Evolutionary conservation across 2,888 invertebrate species (phyloP).

Genomic region (Drosophila buzzatii): DNA sequence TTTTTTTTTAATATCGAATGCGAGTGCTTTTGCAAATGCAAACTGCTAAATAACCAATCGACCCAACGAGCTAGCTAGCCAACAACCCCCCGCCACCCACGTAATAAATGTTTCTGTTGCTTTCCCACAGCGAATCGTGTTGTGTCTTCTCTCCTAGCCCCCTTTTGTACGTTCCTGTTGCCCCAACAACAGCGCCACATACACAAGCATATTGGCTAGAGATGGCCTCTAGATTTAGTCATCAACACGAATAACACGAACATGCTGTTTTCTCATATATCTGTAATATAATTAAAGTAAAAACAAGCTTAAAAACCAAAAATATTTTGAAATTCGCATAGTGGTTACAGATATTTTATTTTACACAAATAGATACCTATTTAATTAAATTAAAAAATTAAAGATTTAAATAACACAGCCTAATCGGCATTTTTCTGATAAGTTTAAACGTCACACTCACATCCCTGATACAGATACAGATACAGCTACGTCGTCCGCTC

Average conservation of each 20-base stretch:
- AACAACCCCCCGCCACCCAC: slow-evolving; percentile 54
- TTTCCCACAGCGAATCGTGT: slow-evolving; percentile 79
- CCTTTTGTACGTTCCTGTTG: slow-evolving; percentile 41
- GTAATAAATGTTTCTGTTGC: slow-evolving; percentile 72
- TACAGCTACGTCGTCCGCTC: slow-evolving; percentile 63
- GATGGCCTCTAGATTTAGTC: slow-evolving; percentile 38
- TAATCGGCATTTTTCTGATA: slow-evolving; percentile 16
- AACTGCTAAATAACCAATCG: slow-evolving; percentile 71
- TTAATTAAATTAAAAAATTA: not conserved
- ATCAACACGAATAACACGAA: slow-evolving; percentile 26
- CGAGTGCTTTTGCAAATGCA: slow-evolving; percentile 73
- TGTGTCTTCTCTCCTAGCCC: slow-evolving; percentile 62
- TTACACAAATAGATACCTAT: not conserved
- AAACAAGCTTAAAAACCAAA: not conserved
- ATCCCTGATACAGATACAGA: slow-evolving; percentile 64
- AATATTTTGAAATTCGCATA: not conserved
- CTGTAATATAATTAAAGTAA: not conserved
- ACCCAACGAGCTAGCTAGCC: slow-evolving; percentile 58
- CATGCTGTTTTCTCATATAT: not conserved
- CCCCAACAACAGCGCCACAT: slow-evolving; percentile 68
- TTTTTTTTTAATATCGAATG: slow-evolving; percentile 52
- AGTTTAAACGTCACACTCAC: slow-evolving; percentile 35
- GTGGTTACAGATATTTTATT: not conserved
- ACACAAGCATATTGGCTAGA: slow-evolving; percentile 58
- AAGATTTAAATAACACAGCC: not conserved